Evolutionary conservation across 2,888 invertebrate genomes (phyloP), one percentile per base, ranked within the genome.

Genomic region (Mechanitis messenoides): DNA sequence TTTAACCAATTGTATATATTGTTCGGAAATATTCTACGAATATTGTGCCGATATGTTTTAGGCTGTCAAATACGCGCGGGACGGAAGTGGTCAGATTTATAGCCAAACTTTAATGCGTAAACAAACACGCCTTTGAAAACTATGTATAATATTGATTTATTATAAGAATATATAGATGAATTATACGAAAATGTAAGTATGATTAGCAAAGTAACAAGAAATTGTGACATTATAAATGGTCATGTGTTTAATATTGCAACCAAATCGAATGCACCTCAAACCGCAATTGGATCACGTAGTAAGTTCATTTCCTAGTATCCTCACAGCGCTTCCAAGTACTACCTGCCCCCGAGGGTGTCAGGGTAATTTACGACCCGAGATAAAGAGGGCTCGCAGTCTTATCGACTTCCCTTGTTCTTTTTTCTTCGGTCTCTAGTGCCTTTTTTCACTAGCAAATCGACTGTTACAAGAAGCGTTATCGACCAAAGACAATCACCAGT

Each of bases 201-300:
- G 2, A 42, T 42, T 11, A 42, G 42, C 20, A 20, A 20, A 20
- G 20, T 38, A 38, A 38, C 7, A 38, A 38, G 38, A 38, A 38
- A 38, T 1, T 7, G 38, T 7, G 7, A 38, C 47, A 62, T 60
- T 56, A 60, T 79, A 77, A 74, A 61, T 62, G 74, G 69, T 75
- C 73, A 78, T 76, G 50, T 50, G 9, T 50, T 47, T 47, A 33
- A 47, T 33, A 57, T n/a, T 45, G n/a, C 45, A 65, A 20, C 20
- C 20, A 20, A 83, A 83, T 83, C 81, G 80, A 85, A 83, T 87
- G 85, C 85, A 87, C 79, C 83, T 84, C 77, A 85, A 87, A 88
- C 85, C 78, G 84, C 87, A 87, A 89, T 89, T 89, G 88, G 89
- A 89, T 89, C 89, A 89, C 89, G 89, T 87, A 89, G 85, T 77